phyloP scores from a whole-genome alignment of 2,888 invertebrate species.

The Eupithecia pulchellata region DNA sequence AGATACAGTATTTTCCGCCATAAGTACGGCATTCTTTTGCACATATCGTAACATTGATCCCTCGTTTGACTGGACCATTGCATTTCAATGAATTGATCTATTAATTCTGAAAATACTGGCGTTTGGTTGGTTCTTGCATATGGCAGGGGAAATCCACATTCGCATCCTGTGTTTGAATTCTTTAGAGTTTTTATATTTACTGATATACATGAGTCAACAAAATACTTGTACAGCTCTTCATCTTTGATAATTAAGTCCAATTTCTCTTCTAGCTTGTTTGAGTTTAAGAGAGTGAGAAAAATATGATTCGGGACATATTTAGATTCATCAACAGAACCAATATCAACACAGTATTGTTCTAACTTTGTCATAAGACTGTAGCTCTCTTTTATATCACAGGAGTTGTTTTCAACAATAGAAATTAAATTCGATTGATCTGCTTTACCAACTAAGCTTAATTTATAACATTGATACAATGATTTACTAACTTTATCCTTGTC shows the following conservation, averaged over 20 bases:
- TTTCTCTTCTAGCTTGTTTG: constrained; percentile 57
- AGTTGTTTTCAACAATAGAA: constrained; percentile 69
- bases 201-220: constrained; percentile 85
- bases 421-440: constrained; percentile 74
- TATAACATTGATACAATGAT: constrained; percentile 76
- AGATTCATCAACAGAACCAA: constrained; percentile 71
- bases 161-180: constrained; percentile 78
- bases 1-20: constrained; percentile 86
- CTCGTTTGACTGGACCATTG: constrained; percentile 74
- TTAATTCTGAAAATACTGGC: constrained; percentile 83
- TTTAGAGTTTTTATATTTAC: constrained; percentile 78
- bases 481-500: constrained; percentile 66
- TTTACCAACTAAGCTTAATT: constrained; percentile 76
- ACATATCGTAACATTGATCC: constrained; percentile 80
- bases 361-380: constrained; percentile 71
- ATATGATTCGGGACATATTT: constrained; percentile 74
- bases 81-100: constrained; percentile 83
- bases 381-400: constrained; percentile 80
- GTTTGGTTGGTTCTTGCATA: constrained; percentile 70
- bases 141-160: constrained; percentile 86
- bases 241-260: constrained; percentile 70
- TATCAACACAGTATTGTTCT: constrained; percentile 75
- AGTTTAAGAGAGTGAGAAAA: constrained; percentile 73
- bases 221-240: constrained; percentile 78
- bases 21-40: constrained; percentile 86